Base-by-base conservation (phyloP, 2,797 vertebrate genomes). In the Malurus leucopterus region DNA sequence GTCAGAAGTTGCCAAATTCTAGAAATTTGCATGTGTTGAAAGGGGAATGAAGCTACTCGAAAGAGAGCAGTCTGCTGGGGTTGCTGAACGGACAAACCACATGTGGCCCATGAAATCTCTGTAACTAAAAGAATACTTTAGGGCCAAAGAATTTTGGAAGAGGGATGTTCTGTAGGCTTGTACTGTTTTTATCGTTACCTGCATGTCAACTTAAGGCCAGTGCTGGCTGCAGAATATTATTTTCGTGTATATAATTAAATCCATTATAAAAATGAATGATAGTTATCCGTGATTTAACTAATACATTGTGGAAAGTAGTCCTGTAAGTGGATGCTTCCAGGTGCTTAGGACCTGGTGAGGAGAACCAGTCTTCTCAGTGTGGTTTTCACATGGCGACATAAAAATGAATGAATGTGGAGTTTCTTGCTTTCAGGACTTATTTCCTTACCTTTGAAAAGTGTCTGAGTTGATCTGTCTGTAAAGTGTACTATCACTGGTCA, bases 321-420 rank as follows among this genome's bases (percentile, higher is more conserved):
- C 47, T 72, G 9, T 57, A 15, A 61, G n/a, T 0, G 0, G 69
- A 59, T 0, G 0, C 4, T 79, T 84, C 13, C 27, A 53, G 55
- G 6, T 51, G 3, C 43, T 68, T 22, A 22, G 38, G 36, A 65
- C 26, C 16, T 43, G 21, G 4, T 47, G 40, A 78, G 40, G 29
- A 65, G 36, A 69, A 36, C 23, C 3, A 9, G 0, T 64, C 17
- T 69, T 59, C 30, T 74, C 44, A 6, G 2, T 41, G 5, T 15
- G 5, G 7, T 84, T 76, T 73, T 84, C 43, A 8, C 41, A 24
- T 13, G 18, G 34, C 54, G 4, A 6, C 6, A 3, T 50, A 19
- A 64, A 73, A 71, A 20, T 43, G 13, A 3, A 4, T 21, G 9
- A 68, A 49, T 12, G 6, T 77, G 15, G 12, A 58, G 10, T 71